Evolutionary conservation across 2,797 vertebrate genomes (phyloP), one percentile per base, ranked within the genome.

Genomic region (Spinus pinus): DNA sequence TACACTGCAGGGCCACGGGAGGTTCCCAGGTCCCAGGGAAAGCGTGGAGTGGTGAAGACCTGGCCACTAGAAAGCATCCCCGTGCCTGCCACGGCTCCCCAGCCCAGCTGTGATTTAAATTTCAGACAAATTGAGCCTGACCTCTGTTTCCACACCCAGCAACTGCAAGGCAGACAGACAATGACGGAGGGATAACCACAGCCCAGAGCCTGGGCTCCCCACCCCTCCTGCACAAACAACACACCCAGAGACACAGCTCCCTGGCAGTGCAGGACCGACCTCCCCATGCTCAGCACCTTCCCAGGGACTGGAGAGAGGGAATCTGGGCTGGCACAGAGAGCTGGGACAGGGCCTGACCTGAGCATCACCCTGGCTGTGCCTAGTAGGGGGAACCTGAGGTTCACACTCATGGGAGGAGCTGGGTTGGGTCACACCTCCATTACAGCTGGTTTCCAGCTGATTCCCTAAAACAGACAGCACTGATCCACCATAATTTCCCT

Each of bases 71-170:
- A 80, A 41, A 67, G 60, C 60, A 49, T 58, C 14, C 37, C 33
- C 57, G 2, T 17, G 37, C 61, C 47, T 22, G 57, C 66, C 41
- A 0, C 0, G 6, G 61, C 61, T 62, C 66, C 42, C 8, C 42
- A 30, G 81, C 35, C 65, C 4, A 2, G 65, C 89, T 89, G 71
- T 10, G 0, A 24, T 12, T 78, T 57, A 90, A 57, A 86, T 74
- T 49, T 67, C n/a, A 90, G 56, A 50, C 66, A 86, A 87, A 81
- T 20, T 31, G 61, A 83, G 70, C 54, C 77, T 14, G 56, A 51
- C 47, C 73, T 91, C 84, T 28, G 10, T 44, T 88, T 91, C 92
- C 94, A 79, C 94, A 91, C 80, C 91, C 94, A 91, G 70, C 64
- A 73, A 58, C 81, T 39, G 75, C 61, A 17, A 49, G 39, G 61